Evolutionary conservation across 2,113 vertebrate species (phyloP).

Genomic region (Beaufortia kweichowensis): DNA sequence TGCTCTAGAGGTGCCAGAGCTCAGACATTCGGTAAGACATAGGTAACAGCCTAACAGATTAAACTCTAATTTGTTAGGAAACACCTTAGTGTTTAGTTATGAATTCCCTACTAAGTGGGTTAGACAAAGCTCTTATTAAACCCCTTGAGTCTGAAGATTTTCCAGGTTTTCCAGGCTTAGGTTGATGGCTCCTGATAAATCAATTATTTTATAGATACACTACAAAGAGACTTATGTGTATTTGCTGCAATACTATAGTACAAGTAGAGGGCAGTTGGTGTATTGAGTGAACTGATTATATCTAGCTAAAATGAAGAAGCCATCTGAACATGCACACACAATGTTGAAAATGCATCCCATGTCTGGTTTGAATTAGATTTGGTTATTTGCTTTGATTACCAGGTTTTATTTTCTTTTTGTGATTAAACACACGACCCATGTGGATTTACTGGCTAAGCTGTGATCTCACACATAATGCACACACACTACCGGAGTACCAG

Average conservation of each 20-base stretch:
- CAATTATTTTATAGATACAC: not conserved
- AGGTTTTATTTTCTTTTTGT: too few relatives aligned
- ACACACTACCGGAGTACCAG: too few relatives aligned
- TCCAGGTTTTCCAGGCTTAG: not conserved
- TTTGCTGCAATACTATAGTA: too few relatives aligned
- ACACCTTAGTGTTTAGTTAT: not conserved
- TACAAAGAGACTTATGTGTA: not conserved
- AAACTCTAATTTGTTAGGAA: not conserved
- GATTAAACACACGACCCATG: too few relatives aligned
- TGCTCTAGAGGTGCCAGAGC: not conserved
- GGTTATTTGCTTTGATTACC: too few relatives aligned
- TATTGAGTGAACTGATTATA: not conserved
- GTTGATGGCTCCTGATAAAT: not conserved
- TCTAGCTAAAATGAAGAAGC: too few relatives aligned
- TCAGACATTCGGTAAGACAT: not conserved
- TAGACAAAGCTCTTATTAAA: not conserved
- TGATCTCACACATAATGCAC: too few relatives aligned
- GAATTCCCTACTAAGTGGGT: not conserved
- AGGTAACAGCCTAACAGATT: not conserved
- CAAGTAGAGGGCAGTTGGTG: not conserved
- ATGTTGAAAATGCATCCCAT: too few relatives aligned
- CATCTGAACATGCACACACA: too few relatives aligned
- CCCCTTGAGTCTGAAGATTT: not conserved
- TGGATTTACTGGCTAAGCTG: too few relatives aligned
- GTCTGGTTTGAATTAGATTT: too few relatives aligned